These are phyloP conservation scores for Perognathus longimembris DNA, from an alignment of 2,113 vertebrate genomes.

Conservation along the genomic window DNA sequence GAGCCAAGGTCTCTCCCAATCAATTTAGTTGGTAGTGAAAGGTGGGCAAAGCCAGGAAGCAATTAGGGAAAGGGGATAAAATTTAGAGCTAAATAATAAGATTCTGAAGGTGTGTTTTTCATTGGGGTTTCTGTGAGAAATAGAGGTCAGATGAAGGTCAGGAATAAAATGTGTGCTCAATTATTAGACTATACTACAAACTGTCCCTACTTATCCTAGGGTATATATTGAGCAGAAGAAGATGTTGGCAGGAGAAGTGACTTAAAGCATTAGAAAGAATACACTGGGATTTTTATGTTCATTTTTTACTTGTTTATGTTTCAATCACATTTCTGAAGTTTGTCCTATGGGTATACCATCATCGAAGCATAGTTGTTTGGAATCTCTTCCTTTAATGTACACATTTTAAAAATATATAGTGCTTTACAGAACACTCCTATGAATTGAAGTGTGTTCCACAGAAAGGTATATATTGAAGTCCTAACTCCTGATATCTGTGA, in stretches of 20 bases:
- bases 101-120: background rate
- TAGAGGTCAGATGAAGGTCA: background rate
- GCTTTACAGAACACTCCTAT: background rate
- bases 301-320: background rate
- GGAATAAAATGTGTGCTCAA: background rate
- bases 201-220: background rate
- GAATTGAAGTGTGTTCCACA: background rate
- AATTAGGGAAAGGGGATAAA: background rate
- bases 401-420: background rate
- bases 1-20: background rate
- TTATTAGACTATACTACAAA: background rate
- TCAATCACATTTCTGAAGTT: conserved; percentile 9
- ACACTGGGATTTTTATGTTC: background rate
- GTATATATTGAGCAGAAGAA: background rate
- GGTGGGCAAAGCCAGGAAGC: background rate
- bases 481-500: background rate
- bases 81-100: background rate
- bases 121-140: background rate
- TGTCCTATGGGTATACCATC: background rate
- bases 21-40: background rate
- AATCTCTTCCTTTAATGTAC: conserved; percentile 2
- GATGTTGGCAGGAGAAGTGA: background rate
- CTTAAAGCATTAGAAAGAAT: background rate
- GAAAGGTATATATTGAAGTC: background rate
- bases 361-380: background rate